Evolutionary conservation across 2,797 vertebrate genomes (phyloP).

Genomic region (Agapornis canus): DNA sequence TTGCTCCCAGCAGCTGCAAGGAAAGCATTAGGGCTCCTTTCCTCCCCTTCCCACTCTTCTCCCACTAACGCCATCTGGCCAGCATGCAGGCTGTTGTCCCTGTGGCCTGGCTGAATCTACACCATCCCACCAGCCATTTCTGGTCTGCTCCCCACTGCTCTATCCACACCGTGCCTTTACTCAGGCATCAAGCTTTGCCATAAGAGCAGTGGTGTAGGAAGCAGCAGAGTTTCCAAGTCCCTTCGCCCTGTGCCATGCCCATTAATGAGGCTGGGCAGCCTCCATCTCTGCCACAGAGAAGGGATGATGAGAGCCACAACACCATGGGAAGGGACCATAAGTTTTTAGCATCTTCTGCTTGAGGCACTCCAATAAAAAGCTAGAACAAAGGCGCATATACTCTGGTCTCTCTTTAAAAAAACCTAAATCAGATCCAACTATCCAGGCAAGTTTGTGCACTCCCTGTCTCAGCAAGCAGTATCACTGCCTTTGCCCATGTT

Average conservation of each 20-base stretch:
- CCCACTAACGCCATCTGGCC: neutral
- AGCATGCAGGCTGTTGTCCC: accelerated
- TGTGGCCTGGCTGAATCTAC: neutral
- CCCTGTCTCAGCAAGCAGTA: neutral
- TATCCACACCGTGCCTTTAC: accelerated
- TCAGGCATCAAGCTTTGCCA: neutral
- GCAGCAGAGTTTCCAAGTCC: neutral
- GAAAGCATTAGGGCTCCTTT: neutral
- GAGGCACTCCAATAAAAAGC: neutral
- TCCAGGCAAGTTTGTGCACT: neutral
- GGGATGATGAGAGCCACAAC: neutral
- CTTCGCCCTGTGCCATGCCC: neutral
- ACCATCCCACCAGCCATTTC: neutral
- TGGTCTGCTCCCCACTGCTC: neutral
- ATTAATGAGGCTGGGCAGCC: neutral
- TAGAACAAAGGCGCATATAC: neutral
- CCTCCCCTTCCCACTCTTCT: neutral
- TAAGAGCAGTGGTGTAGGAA: neutral
- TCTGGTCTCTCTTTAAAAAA: neutral
- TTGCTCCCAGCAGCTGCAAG: neutral
- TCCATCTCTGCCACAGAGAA: neutral
- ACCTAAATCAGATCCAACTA: neutral
- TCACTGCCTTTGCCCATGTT: neutral
- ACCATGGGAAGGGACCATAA: neutral
- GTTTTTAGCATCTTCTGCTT: neutral